A percentile compares a stretch with the other conserved stretches of the same genome.
Conservation (phyloP, 2,113 vertebrate genomes). For the Hippocampus zosterae region DNA sequence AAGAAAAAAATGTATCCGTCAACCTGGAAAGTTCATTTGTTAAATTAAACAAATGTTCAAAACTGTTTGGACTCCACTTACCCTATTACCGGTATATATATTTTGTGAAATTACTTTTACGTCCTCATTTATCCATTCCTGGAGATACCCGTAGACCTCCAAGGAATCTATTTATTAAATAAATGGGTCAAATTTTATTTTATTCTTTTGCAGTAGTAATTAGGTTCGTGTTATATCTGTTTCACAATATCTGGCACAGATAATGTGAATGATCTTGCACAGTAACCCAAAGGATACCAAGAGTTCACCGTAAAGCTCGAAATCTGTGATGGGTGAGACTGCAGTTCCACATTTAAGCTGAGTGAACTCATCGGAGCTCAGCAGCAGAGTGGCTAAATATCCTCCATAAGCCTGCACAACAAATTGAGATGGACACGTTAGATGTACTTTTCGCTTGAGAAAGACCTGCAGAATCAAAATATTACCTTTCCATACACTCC, state of each 20-base stretch:
- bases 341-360: conserved; percentile 82
- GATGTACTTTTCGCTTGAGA: neutral
- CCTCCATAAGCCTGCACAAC: conserved; percentile 86
- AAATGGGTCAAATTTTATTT: too few species aligned
- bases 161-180: too few species aligned
- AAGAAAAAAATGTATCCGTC: too few species aligned
- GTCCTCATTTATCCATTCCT: too few species aligned
- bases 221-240: neutral
- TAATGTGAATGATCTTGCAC: neutral
- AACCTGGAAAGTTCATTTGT: too few species aligned
- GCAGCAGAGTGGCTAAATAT: conserved; percentile 84
- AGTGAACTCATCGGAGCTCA: conserved; percentile 77
- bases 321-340: conserved; percentile 91
- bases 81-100: too few species aligned
- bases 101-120: too few species aligned
- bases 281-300: neutral
- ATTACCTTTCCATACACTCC: conserved; percentile 92
- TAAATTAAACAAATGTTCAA: too few species aligned
- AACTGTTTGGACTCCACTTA: too few species aligned
- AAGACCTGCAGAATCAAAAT: neutral
- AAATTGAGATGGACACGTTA: neutral
- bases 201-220: too few species aligned
- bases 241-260: neutral
- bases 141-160: too few species aligned
- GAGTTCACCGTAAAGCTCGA: conserved; percentile 84